These are phyloP conservation scores for Dicyrtomina minuta DNA, from an alignment of 2,888 invertebrate species.

Conservation along the genomic window DNA sequence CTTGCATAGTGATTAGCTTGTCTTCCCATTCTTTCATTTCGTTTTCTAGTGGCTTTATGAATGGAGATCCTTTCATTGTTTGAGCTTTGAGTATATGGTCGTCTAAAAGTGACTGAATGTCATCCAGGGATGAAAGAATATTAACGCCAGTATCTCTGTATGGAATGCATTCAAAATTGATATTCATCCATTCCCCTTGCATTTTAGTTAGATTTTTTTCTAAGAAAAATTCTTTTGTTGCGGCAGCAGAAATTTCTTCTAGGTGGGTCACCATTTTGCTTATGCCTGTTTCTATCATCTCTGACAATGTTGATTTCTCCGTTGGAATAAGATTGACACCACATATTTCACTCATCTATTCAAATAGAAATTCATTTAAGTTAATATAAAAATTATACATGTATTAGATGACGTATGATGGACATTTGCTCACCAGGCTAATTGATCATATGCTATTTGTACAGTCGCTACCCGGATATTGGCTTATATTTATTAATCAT, in stretches of 20 bases:
- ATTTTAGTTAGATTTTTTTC: slow-evolving; percentile 87
- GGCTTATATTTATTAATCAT: too few species aligned
- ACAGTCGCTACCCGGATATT: too few species aligned
- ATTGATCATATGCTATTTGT: too few species aligned
- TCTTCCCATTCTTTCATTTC: slow-evolving; percentile 79
- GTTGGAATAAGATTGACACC: slow-evolving; percentile 69
- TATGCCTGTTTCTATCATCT: slow-evolving; percentile 84
- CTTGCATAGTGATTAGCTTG: slow-evolving; percentile 80
- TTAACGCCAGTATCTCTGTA: slow-evolving; percentile 88
- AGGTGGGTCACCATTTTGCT: slow-evolving; percentile 70
- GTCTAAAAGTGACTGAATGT: slow-evolving; percentile 87
- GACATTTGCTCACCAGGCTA: too few species aligned
- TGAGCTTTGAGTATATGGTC: slow-evolving; percentile 96
- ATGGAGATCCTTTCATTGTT: slow-evolving; percentile 96
- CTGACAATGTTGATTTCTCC: slow-evolving; percentile 70
- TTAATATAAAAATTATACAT: too few species aligned
- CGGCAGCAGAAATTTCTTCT: slow-evolving; percentile 90
- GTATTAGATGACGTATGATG: too few species aligned
- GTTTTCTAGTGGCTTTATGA: slow-evolving; percentile 90
- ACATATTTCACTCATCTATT: slow-evolving; percentile 74
- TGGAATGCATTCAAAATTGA: slow-evolving; percentile 70
- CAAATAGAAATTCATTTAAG: too few species aligned
- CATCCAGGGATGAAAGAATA: slow-evolving; percentile 86
- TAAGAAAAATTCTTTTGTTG: slow-evolving; percentile 88
- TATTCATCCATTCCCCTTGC: slow-evolving; percentile 84